phyloP scores from a whole-genome alignment of 2,797 vertebrate species.

The Nyctalus aviator region DNA sequence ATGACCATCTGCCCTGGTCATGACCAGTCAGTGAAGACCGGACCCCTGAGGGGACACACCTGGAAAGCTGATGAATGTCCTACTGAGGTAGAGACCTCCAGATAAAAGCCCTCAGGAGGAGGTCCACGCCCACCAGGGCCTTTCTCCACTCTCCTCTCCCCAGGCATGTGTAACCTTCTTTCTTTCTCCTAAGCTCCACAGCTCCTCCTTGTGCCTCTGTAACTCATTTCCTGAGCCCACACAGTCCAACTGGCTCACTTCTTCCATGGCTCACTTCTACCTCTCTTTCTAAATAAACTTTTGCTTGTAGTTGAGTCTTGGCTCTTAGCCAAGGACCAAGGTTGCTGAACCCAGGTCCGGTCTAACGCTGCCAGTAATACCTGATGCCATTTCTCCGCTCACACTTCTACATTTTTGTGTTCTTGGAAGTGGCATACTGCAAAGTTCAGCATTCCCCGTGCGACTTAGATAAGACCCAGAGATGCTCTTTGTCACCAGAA shows the following conservation, averaged over 20 bases:
- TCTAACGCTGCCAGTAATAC: neutral
- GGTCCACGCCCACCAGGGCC: neutral
- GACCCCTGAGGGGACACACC: neutral
- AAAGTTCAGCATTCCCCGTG: neutral
- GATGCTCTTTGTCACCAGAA: neutral
- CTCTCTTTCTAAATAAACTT: neutral
- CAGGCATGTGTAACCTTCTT: neutral
- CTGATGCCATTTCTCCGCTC: neutral
- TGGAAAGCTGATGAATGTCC: neutral
- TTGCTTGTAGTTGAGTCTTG: neutral
- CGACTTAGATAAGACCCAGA: neutral
- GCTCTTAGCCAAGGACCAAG: neutral
- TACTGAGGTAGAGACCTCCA: neutral
- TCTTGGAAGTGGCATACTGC: neutral
- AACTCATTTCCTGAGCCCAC: neutral
- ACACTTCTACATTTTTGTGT: neutral
- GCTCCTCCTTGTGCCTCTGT: neutral
- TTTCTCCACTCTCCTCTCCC: neutral
- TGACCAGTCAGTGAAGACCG: neutral
- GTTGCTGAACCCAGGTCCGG: neutral
- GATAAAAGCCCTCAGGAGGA: neutral
- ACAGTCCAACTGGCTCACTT: neutral
- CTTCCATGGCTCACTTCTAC: neutral
- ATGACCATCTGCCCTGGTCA: neutral
- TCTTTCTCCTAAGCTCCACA: neutral